Evolutionary conservation across 2,113 vertebrate genomes (phyloP), one percentile per base, ranked within the genome.

Genomic region (Pionites leucogaster): DNA sequence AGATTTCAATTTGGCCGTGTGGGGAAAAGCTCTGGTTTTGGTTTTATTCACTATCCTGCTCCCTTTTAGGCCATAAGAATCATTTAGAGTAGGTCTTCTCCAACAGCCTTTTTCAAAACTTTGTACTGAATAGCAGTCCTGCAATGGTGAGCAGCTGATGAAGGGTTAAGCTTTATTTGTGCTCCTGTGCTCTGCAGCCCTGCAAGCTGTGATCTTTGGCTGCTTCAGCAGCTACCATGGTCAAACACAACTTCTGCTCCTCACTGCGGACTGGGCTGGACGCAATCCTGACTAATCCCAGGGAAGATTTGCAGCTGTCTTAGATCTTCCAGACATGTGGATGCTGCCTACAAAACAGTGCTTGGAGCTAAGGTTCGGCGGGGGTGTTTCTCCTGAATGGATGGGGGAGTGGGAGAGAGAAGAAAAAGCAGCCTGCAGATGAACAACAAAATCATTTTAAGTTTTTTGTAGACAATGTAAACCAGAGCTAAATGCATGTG

Each of bases 151-250:
- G 60, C 55, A 52, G 92, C 14, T 83, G 79, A 39, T 27, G 47
- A 92, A 86, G 88, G 47, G 92, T 93, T 97, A 96, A 88, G 22
- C 3, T 86, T 88, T 25, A 33, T 62, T 53, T 11, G 68, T 22
- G 60, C 57, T 78, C 42, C 62, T 78, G 68, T 47, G 35, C 42
- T 84, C 69, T 86, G 50, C 79, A 90, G 85, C 71, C 29, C 44
- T 47, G n/a, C 17, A 63, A 88, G 46, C 46, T 33, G 55, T 75
- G 93, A 60, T 95, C 69, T 84, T 90, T 74, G 79, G 69, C 88
- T 90, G 60, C 88, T 93, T 80, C 60, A 67, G 71, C 71, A 53
- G 76, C 82, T 55, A 44, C 76, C 72, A 79, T 28, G 86, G 77
- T 88, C 86, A 76, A 91, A 96, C 62, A 78, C 50, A 65, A 31